Evolutionary conservation across 2,888 invertebrate genomes (phyloP), one percentile per base, ranked within the genome.

Genomic region (Yponomeuta sedellus): DNA sequence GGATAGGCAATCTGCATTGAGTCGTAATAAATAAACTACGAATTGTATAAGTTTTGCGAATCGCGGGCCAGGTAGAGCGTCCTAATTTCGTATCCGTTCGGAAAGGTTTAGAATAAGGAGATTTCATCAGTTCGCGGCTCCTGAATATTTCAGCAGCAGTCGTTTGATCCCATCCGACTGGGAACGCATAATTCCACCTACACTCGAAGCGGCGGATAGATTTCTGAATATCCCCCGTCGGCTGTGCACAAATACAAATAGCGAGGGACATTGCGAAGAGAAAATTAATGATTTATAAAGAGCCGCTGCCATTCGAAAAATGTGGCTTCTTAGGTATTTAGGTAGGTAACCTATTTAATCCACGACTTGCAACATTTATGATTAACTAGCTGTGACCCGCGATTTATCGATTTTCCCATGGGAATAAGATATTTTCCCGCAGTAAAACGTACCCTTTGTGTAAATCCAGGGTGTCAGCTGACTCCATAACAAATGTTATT

Each of bases 61-160:
- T 5, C 44, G 12, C 10, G 12, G 44, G 2, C 12, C 16, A 52
- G 16, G 44, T 52, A 52, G 12, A 52, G 44, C 44, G 44, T 16
- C 12, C 16, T 16, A 52, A 52, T 52, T 52, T 52, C 44, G 16
- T 16, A 16, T 1, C 8, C 44, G 44, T 16, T 12, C 16, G 16
- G 1, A 52, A 52, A 6, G 44, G 44, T 52, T 52, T 16, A 5
- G 44, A 16, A 16, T 52, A 52, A 16, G 44, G 44, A 12, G 44
- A 52, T 52, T 52, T 16, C 44, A 52, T 52, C 44, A 52, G 44
- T 16, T 52, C 44, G 12, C 44, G 44, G 44, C 44, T 52, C 44
- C 16, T 52, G 44, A 52, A 52, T 52, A 52, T 52, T 52, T 52
- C 44, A 52, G 44, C 44, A 52, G 44, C 44, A 52, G 44, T 52